A percentile compares a stretch with the other conserved stretches of the same genome.
These are phyloP conservation scores for Atta colombica DNA, from an alignment of 1,140 invertebrate species.

Conservation along the genomic window DNA sequence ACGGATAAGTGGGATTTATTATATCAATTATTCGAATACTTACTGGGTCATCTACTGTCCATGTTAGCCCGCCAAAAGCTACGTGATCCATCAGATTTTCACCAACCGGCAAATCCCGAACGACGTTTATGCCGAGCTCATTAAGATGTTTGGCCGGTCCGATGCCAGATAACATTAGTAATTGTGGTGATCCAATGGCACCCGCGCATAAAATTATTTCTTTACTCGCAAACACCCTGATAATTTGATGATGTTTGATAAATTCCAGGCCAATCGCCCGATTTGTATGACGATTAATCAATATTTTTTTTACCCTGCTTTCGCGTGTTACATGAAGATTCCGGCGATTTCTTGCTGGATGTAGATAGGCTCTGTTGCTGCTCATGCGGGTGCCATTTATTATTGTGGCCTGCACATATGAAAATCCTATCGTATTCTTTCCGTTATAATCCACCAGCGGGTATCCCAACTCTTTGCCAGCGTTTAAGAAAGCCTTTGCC, in stretches of 20 bases:
- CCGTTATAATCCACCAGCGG: slow-evolving; percentile 92
- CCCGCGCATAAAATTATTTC: slow-evolving; percentile 93
- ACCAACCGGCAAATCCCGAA: slow-evolving; percentile 92
- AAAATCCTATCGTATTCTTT: slow-evolving; percentile 88
- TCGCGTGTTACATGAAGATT: slow-evolving; percentile 90
- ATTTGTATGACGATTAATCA: slow-evolving; percentile 90
- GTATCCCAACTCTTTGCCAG: slow-evolving; percentile 89
- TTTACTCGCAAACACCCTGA: slow-evolving; percentile 88
- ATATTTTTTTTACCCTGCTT: slow-evolving; percentile 89
- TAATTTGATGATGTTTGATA: slow-evolving; percentile 85
- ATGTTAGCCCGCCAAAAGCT: slow-evolving; percentile 90
- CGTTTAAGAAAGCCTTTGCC: slow-evolving; percentile 90
- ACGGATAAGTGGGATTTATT: slow-evolving; percentile 74
- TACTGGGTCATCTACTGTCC: slow-evolving; percentile 88
- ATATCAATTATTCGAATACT: slow-evolving; percentile 67
- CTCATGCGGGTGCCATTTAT: slow-evolving; percentile 92
- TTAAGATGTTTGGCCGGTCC: slow-evolving; percentile 91
- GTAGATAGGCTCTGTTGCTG: slow-evolving; percentile 91
- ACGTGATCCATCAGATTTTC: slow-evolving; percentile 94
- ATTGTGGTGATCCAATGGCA: slow-evolving; percentile 91
- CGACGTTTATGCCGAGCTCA: slow-evolving; percentile 88
- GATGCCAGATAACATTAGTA: slow-evolving; percentile 94
- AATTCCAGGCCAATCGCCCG: slow-evolving; percentile 89
- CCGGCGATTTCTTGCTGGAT: slow-evolving; percentile 88
- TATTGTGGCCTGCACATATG: slow-evolving; percentile 89